Conservation (phyloP, 2,113 vertebrate species). For the Suncus etruscus region DNA sequence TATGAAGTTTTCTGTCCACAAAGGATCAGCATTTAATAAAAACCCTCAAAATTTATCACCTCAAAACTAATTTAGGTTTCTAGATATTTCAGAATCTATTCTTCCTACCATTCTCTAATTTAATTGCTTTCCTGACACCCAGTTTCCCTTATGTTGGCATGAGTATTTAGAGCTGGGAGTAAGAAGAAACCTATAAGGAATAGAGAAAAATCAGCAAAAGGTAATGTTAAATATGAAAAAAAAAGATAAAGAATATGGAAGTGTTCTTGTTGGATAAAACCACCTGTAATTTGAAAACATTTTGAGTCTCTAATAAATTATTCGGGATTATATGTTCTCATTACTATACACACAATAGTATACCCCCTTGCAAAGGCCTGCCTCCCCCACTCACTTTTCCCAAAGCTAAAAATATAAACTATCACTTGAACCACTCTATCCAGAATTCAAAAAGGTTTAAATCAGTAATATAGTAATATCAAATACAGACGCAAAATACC, state of each 20-base stretch:
- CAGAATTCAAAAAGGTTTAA: slow-evolving; percentile 3
- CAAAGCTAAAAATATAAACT: background rate
- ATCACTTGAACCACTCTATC: background rate
- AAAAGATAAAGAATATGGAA: background rate
- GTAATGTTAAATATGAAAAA: background rate
- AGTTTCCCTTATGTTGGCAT: background rate
- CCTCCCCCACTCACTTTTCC: background rate
- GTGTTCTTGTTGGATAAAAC: background rate
- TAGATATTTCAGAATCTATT: background rate
- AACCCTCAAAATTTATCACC: background rate
- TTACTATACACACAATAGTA: background rate
- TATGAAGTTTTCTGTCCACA: background rate
- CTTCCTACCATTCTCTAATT: background rate
- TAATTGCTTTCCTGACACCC: background rate
- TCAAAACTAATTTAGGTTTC: background rate
- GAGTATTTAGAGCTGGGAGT: background rate
- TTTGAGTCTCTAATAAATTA: background rate
- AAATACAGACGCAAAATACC: background rate
- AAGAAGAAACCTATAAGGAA: slow-evolving; percentile 19
- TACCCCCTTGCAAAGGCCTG: background rate
- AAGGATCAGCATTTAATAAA: background rate
- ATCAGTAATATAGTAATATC: background rate
- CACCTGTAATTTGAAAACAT: background rate
- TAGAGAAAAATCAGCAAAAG: background rate
- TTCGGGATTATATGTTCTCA: background rate